Evolutionary conservation across 2,797 vertebrate genomes (phyloP).

Genomic region (Nyctibius grandis): DNA sequence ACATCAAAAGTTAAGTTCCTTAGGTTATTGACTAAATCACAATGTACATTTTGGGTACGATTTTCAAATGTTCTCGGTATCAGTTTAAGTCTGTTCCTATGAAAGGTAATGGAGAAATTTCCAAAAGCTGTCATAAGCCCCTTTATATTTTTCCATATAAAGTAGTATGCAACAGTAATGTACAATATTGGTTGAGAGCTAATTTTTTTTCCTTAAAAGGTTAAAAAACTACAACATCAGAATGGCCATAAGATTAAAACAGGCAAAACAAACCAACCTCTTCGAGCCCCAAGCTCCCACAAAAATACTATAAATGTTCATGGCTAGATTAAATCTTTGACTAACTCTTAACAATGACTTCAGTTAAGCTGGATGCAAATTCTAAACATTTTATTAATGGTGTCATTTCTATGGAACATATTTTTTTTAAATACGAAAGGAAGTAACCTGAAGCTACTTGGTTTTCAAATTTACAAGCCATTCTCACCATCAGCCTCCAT

Average conservation of each 20-base stretch:
- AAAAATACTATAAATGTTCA: background rate
- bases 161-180: background rate
- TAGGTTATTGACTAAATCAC: background rate
- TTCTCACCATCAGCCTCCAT: background rate
- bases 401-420: background rate
- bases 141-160: background rate
- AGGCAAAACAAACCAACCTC: background rate
- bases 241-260: background rate
- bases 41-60: background rate
- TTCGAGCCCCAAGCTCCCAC: background rate
- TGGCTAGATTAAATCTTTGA: background rate
- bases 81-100: background rate
- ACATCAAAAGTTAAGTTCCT: background rate
- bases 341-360: background rate
- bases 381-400: background rate
- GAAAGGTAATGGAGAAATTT: background rate
- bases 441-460: background rate
- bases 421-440: background rate
- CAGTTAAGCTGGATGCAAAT: background rate
- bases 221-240: background rate
- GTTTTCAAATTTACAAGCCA: background rate
- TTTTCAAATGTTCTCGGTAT: background rate
- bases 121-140: background rate
- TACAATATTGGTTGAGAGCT: background rate
- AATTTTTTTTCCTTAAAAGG: background rate